Base-by-base conservation (phyloP, 2,113 vertebrate species). In the Jaculus jaculus region DNA sequence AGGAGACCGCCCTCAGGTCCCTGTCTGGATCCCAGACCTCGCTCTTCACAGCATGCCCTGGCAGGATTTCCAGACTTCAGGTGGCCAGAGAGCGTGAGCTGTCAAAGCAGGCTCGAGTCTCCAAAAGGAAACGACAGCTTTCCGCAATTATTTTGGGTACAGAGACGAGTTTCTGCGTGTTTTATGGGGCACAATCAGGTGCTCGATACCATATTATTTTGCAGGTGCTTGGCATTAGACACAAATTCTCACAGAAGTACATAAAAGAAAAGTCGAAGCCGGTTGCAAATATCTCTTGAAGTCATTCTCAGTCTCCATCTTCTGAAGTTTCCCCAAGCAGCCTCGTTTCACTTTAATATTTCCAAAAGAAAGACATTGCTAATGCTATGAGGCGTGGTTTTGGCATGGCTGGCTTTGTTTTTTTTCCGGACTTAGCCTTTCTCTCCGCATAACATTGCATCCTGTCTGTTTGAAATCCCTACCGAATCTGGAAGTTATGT, bases 381-480 rank as follows among this genome's bases (percentile, higher is more conserved):
- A 71, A 47, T 16, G 58, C 60, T 18, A 0, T 4, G 69, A 82
- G 83, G 79, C 63, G 68, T 51, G 92, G 94, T 90, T 96, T 85
- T 93, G 87, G 92, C 66, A 87, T 18, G 10, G 65, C 32, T 34
- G 89, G 51, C 51, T 68, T 78, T 88, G n/a, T 92, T 96, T 90
- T 96, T 94, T 84, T 51, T 65, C 73, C 30, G 4, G 88, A 85
- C 28, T 94, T 66, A 74, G 84, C 17, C 23, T 75, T 83, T 89
- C n/a, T 84, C 11, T 60, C 26, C 65, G n/a, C 21, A 69, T 61
- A 90, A 32, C 51, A 20, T 28, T 28, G 71, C 39, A 74, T 89
- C 61, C 90, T 75, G 69, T 77, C 74, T 93, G 84, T 90, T 69
- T 95, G 79, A 92, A 85, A 95, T 72, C 87, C 81, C 90, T 60